Base-by-base conservation (phyloP, 2,888 invertebrate species). In the Sepiola atlantica region DNA sequence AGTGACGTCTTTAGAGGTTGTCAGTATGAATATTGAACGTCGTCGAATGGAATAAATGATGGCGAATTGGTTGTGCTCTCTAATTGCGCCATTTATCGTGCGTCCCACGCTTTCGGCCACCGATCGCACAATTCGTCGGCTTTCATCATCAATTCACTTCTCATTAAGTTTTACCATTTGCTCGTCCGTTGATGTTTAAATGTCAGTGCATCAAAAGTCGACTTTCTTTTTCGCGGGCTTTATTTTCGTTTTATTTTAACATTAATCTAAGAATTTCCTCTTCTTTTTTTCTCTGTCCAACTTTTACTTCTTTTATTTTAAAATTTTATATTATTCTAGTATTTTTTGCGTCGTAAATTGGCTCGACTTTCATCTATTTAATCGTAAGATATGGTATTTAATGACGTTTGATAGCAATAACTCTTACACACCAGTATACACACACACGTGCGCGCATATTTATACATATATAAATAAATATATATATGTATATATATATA, bases 61-160 rank as follows among this genome's bases (percentile, higher is more conserved):
- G n/a, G 32, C 32, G 77, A 77, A 77, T 16, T n/a, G n/a, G 77
- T 32, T 77, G 77, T 77, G 77, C n/a, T 77, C 77, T 32, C 77
- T 77, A 77, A 77, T 77, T 77, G 77, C 77, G 21, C 77, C 77
- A 77, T 77, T 77, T 77, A n/a, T 77, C 77, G 77, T 77, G 77
- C 77, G n/a, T 77, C 77, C 77, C 18, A 77, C 77, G 77, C 77
- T 77, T 77, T 77, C 77, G 77, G 77, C 32, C n/a, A 77, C n/a
- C n/a, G n/a, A n/a, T n/a, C 32, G 77, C 10, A 77, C n/a, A 77
- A 77, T n/a, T 77, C n/a, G 77, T 32, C 32, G 77, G 32, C 21
- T 77, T 32, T 77, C 77, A 77, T 77, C 77, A 77, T 77, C 77
- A 77, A 77, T 77, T 77, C 77, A n/a, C 16, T 77, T 77, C 77